Evolutionary conservation across 1,140 invertebrate species (phyloP), one percentile per base, ranked within the genome.

Genomic region (Carcinoscorpius rotundicauda): DNA sequence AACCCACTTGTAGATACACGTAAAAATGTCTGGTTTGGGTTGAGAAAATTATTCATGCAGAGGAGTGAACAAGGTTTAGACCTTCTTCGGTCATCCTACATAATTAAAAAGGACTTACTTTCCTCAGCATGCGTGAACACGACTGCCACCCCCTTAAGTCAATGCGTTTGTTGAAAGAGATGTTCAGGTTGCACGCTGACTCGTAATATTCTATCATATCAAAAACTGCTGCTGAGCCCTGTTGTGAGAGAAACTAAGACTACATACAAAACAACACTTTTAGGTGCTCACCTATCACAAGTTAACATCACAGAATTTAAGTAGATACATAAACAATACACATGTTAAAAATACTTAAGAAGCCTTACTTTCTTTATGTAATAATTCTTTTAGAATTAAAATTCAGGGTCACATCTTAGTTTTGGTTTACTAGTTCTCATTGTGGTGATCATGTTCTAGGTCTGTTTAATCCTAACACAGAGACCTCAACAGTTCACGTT

Each of bases 151-250:
- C 88, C 60, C 88, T 77, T 55, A 82, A 81, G 58, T 84, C 84
- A 73, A 89, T 86, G 69, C 82, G 81, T 67, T 82, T 80, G 75
- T 89, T 91, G 60, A 82, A 84, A 48, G 86, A 86, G 64, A 94
- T 87, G 75, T 88, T 87, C 60, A 94, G 75, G 66, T 86, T 82
- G 51, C 79, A 81, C 3, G 87, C 83, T 58, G 89, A 89, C 74
- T 93, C 89, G 78, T 94, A 94, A 76, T 90, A 93, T 75, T 93
- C 91, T 68, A 93, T 83, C 88, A 93, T 93, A 75, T 93, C 90
- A 77, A 92, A 93, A 56, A 93, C 76, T 57, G 89, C 85, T 70
- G 87, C 84, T 49, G 83, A 76, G 71, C 75, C 76, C 79, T 81
- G 70, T 29, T 29, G 2, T 29, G 2, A 29, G 2, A 29, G 29